Percentiles rank a stretch among this genome's conserved stretches.
These are phyloP conservation scores for Isichthys henryi DNA, from an alignment of 2,113 vertebrate genomes.

Conservation along the genomic window DNA sequence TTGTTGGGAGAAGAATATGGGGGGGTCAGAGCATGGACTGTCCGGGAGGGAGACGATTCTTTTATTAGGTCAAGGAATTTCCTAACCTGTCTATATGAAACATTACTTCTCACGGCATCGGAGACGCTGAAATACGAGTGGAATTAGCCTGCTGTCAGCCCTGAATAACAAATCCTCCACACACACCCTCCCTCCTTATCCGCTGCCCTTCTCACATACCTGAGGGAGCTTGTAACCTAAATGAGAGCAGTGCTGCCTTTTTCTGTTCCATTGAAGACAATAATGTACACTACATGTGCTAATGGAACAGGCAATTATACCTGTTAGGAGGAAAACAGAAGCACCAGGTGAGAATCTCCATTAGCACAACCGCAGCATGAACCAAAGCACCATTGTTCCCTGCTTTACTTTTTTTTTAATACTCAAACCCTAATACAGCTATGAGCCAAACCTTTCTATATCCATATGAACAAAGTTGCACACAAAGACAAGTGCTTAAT, in stretches of 20 bases:
- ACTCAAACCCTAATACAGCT: neutral
- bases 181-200: neutral
- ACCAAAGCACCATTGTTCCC: neutral
- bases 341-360: neutral
- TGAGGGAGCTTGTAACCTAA: neutral
- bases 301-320: neutral
- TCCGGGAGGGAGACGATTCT: neutral
- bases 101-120: neutral
- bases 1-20: slow-evolving; percentile 33
- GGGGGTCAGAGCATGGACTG: neutral
- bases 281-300: neutral
- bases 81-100: neutral
- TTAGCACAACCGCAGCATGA: neutral
- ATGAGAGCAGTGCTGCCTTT: neutral
- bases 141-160: neutral
- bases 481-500: neutral
- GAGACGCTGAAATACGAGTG: neutral
- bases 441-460: neutral
- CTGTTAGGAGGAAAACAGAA: neutral
- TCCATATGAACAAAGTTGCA: neutral
- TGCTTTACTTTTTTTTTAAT: neutral
- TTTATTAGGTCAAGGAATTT: neutral
- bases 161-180: neutral
- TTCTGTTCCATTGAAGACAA: neutral
- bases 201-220: neutral